Evolutionary conservation across 2,797 vertebrate genomes (phyloP).

Genomic region (Schizopygopsis malacanthus): DNA sequence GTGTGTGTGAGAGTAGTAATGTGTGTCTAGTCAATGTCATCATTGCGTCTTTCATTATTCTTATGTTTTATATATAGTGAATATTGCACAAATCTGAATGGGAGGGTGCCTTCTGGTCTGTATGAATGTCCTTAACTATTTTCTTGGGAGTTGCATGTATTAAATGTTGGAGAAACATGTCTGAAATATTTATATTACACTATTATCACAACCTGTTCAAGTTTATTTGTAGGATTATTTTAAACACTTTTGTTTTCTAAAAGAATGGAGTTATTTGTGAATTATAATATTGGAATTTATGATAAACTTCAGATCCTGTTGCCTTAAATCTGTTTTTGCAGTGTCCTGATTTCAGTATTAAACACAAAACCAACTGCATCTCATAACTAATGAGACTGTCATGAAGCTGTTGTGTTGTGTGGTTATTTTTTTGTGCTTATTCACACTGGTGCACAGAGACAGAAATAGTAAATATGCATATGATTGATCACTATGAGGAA

Average conservation of each 20-base stretch:
- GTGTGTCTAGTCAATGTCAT: slow-evolving; percentile 41
- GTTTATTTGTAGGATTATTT: slow-evolving; percentile 40
- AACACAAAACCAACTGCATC: neutral
- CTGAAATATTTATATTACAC: slow-evolving; percentile 54
- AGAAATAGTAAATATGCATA: neutral
- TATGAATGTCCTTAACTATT: slow-evolving; percentile 45
- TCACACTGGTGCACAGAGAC: neutral
- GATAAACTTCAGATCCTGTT: slow-evolving; percentile 29
- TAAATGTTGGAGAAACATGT: slow-evolving; percentile 45
- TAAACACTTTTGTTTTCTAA: slow-evolving; percentile 35
- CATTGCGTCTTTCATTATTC: slow-evolving; percentile 49
- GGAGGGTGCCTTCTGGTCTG: slow-evolving; percentile 53
- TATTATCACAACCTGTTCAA: slow-evolving; percentile 22
- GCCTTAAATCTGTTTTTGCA: slow-evolving; percentile 28
- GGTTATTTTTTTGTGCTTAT: neutral
- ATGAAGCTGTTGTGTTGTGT: neutral
- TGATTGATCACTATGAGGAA: neutral
- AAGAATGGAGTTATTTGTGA: slow-evolving; percentile 38
- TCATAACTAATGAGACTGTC: neutral
- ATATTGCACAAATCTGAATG: slow-evolving; percentile 59
- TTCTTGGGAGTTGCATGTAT: slow-evolving; percentile 6
- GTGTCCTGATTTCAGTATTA: slow-evolving; percentile 13
- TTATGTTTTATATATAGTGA: slow-evolving; percentile 68
- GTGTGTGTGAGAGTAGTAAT: slow-evolving; percentile 51
- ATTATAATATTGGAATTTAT: slow-evolving; percentile 33